Percentiles rank a stretch among this genome's conserved stretches.
phyloP scores from a whole-genome alignment of 2,113 vertebrate species.

The Chlorodrepanis virens region DNA sequence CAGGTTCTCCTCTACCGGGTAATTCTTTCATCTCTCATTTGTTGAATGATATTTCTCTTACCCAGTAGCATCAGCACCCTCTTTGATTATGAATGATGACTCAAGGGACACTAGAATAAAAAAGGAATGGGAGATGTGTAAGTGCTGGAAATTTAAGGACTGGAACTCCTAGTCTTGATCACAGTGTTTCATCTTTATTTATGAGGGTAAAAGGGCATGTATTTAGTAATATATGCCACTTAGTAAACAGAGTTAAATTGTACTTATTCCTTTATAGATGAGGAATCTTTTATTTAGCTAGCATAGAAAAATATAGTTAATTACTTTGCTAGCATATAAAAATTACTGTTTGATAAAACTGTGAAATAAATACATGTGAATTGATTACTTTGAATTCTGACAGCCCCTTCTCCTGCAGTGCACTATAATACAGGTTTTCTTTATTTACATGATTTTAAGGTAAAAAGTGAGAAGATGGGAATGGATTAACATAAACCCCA shows the following conservation, averaged over 20 bases:
- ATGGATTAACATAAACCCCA: background rate
- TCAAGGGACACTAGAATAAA: background rate
- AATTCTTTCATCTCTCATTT: background rate
- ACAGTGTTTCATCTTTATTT: background rate
- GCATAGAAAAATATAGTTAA: background rate
- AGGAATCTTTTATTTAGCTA: background rate
- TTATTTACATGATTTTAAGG: background rate
- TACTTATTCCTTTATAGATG: background rate
- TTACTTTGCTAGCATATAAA: background rate
- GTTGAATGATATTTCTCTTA: background rate
- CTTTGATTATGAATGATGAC: background rate
- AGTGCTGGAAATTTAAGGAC: background rate
- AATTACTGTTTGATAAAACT: background rate
- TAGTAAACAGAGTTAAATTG: background rate
- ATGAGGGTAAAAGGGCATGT: background rate
- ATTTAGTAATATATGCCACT: background rate
- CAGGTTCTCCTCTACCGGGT: background rate
- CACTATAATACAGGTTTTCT: background rate
- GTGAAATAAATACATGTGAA: background rate
- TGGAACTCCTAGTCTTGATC: background rate
- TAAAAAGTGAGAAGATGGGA: background rate
- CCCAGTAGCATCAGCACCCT: background rate
- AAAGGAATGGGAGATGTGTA: background rate
- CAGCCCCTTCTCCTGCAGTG: background rate
- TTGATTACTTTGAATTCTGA: background rate